These are phyloP conservation scores for Diarsia brunnea DNA, from an alignment of 2,888 invertebrate species.

Conservation along the genomic window DNA sequence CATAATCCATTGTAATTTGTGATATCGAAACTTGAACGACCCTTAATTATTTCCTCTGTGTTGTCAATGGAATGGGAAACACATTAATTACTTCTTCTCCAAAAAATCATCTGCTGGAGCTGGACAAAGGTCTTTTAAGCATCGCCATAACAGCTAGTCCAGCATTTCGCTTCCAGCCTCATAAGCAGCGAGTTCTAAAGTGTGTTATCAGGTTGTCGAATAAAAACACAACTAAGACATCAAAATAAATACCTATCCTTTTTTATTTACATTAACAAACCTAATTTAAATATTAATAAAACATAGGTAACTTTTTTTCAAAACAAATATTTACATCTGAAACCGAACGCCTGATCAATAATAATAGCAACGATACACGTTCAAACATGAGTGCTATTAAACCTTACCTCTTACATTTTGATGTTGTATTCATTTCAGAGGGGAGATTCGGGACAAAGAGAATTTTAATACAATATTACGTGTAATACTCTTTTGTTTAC, in stretches of 20 bases:
- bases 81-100: neutral
- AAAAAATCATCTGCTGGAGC: neutral
- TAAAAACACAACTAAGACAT: neutral
- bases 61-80: neutral
- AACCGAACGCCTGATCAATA: slow-evolving; percentile 52
- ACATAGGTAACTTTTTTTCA: no score
- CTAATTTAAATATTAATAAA: no score
- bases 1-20: neutral
- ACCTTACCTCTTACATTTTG: slow-evolving; percentile 2
- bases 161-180: neutral
- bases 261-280: no score
- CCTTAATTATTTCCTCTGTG: no score
- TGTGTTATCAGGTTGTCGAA: neutral
- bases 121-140: no score
- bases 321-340: neutral
- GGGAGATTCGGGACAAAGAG: neutral
- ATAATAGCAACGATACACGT: slow-evolving; percentile 55
- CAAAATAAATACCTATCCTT: neutral
- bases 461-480: neutral
- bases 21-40: no score
- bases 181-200: no score
- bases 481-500: slow-evolving; percentile 20
- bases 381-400: slow-evolving; percentile 30
- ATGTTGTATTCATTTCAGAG: slow-evolving; percentile 4
- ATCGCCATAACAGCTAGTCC: neutral